phyloP scores from a whole-genome alignment of 2,113 vertebrate genomes.

The Acrocephalus kingi region DNA sequence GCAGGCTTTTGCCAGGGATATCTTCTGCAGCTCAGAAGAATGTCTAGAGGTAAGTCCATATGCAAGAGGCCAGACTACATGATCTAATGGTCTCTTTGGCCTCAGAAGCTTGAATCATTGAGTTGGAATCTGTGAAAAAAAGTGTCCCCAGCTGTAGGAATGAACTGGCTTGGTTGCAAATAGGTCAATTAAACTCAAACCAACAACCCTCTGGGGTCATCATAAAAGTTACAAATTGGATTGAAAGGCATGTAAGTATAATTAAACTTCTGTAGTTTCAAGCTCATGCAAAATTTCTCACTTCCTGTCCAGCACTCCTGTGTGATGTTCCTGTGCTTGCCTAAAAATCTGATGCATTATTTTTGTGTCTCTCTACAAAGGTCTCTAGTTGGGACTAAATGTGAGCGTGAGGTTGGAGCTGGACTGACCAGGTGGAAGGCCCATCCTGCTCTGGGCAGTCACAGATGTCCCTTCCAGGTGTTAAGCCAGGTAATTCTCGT shows the following conservation, averaged over 20 bases:
- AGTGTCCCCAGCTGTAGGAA: background rate
- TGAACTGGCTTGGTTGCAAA: background rate
- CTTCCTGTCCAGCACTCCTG: background rate
- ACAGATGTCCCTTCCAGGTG: background rate
- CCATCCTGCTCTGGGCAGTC: background rate
- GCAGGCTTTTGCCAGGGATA: background rate
- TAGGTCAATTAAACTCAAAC: background rate
- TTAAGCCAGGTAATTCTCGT: background rate
- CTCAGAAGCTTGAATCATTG: background rate
- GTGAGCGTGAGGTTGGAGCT: background rate
- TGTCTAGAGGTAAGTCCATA: background rate
- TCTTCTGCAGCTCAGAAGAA: background rate
- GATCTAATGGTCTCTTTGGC: background rate
- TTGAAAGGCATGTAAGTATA: background rate
- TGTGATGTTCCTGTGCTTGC: background rate
- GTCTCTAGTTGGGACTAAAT: rapidly evolving
- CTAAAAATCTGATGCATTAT: background rate
- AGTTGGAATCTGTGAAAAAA: background rate
- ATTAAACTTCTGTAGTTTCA: background rate
- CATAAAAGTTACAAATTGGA: background rate
- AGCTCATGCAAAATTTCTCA: background rate
- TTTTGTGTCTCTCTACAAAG: background rate
- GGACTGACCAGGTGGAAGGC: background rate
- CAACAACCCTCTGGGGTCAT: background rate
- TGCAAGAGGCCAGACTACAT: background rate